Base-by-base conservation (phyloP, 2,113 vertebrate species). In the Pseudorasbora parva region DNA sequence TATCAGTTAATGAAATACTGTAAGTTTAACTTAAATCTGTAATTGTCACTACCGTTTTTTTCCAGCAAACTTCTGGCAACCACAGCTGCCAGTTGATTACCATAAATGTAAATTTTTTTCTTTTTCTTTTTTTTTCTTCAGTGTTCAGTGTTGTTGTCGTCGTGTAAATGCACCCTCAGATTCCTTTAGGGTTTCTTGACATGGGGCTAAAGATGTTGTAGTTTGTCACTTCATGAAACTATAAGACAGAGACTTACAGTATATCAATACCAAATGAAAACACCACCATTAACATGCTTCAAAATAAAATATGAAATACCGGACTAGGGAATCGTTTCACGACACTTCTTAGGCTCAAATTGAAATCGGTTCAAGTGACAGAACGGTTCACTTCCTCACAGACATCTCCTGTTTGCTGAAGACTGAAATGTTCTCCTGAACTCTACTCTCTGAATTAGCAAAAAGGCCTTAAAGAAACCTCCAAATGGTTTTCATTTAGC, bases 401-500 rank as follows among this genome's bases (percentile, higher is more conserved):
- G 30, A 37, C 62, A 57, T 76, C 30, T 56, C 21, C 41, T 49
- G 43, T 45, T 54, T 8, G 51, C 51, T 8, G 51, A 54, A 54
- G 2, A 54, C 6, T 19, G 41, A 49, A 57, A 57, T 41, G 49
- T 14, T 56, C 1, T n/a, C 51, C 33, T 7, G 8, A 79, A 49
- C 9, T 66, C 23, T 49, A 10, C 21, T 5, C 56, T 45, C 33
- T 8, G 75, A 25, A 77, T 23, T 23, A 41, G 6, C 57, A 78
- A 79, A 64, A 64, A 47, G 15, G 25, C 77, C 60, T 79, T 54
- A 69, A 8, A 68, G 62, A 47, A 21, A 47, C 37, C 57, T 25
- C 23, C 60, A 37, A 85, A 84, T 8, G 78, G 45, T 69, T 60
- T 79, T 69, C 43, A 51, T 49, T 72, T 79, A 82, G 68, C 45